Conservation (phyloP, 2,113 vertebrate genomes). For the Megaleporinus macrocephalus region DNA sequence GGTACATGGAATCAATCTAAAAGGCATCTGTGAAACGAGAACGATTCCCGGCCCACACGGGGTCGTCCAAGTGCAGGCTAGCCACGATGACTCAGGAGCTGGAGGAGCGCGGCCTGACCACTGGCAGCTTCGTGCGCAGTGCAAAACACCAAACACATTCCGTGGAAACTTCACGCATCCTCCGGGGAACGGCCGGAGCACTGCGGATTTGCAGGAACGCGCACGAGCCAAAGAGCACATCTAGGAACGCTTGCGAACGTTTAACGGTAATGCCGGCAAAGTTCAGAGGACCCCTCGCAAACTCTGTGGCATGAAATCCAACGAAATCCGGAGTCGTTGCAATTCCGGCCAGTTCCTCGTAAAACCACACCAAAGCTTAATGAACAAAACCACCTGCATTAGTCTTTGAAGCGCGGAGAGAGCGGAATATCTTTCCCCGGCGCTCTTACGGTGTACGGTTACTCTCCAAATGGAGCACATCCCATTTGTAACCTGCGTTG, state of each 20-base stretch:
- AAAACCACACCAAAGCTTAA: not conserved
- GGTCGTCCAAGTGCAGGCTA: not conserved
- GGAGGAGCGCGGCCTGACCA: not conserved
- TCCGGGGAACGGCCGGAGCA: not conserved
- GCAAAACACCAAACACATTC: not conserved
- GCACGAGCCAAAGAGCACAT: not conserved
- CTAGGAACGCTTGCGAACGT: not conserved
- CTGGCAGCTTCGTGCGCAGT: too few relatives aligned
- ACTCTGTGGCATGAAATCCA: not conserved
- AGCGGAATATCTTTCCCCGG: not conserved
- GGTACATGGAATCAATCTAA: not conserved
- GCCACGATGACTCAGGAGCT: not conserved
- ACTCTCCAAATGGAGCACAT: not conserved
- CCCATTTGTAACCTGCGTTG: conserved; percentile 21
- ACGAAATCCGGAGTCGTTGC: not conserved
- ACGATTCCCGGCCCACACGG: not conserved
- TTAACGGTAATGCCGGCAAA: not conserved
- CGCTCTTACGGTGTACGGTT: not conserved
- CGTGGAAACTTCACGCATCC: not conserved
- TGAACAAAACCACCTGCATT: conserved; percentile 4
- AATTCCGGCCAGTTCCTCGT: too few relatives aligned
- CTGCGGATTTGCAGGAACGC: not conserved
- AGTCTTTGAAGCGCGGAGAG: not conserved
- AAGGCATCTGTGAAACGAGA: conserved; percentile 1
- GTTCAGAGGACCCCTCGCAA: not conserved